Evolutionary conservation across 2,888 invertebrate genomes (phyloP), one percentile per base, ranked within the genome.

Genomic region (Ophion costatus): DNA sequence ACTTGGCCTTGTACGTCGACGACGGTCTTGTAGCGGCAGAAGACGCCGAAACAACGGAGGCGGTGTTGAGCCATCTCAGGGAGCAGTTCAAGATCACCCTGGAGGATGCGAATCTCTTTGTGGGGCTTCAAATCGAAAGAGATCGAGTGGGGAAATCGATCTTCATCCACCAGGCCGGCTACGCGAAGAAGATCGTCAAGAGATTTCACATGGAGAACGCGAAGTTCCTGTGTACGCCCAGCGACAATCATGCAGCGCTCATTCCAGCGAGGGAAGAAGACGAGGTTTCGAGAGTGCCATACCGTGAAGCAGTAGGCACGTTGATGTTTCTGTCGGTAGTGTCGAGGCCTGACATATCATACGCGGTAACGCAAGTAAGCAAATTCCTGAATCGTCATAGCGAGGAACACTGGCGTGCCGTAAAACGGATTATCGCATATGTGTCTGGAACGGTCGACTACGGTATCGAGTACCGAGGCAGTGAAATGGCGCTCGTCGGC

Each of bases 1-100:
- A 87, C 1, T 17, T 88, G 0, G 84, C 84, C 3, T 45, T 88
- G 0, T 88, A 82, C 76, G 89, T 89, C 20, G 89, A 89, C 76
- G 87, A 88, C 75, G 87, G 88, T 7, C 59, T 88, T 6, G 66
- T 88, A 6, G 85, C 85, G 10, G 57, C 83, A 14, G 85, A 73
- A 9, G 45, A 66, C 20, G 14, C 61, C 14, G 64, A 80, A n/a
- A 80, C 71, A 1, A 20, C 85, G 22, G 69, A 80, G 3, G 10
- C 20, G 4, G 84, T 88, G 22, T 38, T 85, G 20, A 51, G 67
- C 17, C 29, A 64, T 10, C 63, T 87, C 10, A 57, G 42, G 14
- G 14, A 79, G 11, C 22, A 63, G 10, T 88, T 88, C 63, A 83
- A 87, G n/a, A 84, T 85, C 3, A 83, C 71, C 0, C 22, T 74